phyloP scores from a whole-genome alignment of 2,797 vertebrate species.

The Pseudopleuronectes americanus region DNA sequence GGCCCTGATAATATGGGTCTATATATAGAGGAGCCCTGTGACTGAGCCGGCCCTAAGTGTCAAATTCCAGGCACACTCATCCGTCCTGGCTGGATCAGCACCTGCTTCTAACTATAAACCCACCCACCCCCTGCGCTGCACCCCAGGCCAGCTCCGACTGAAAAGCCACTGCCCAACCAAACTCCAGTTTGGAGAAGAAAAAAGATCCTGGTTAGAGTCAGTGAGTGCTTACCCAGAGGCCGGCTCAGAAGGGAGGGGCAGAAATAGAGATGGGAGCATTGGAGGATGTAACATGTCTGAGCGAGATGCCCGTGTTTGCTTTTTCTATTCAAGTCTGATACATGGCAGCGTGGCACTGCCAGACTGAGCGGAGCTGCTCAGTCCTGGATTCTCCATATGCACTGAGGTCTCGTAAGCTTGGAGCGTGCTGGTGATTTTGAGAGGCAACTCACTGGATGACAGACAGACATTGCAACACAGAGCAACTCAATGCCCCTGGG shows the following conservation, averaged over 20 bases:
- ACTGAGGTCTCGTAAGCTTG: slow-evolving; percentile 33
- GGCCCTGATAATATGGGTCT: slow-evolving; percentile 82
- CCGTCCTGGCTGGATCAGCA: slow-evolving; percentile 82
- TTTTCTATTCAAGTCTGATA: slow-evolving; percentile 63
- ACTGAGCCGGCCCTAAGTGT: slow-evolving; percentile 85
- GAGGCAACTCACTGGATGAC: slow-evolving; percentile 61
- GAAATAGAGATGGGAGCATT: slow-evolving; percentile 65
- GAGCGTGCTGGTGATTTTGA: slow-evolving; percentile 52
- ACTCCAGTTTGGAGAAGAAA: slow-evolving; percentile 63
- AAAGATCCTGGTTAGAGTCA: slow-evolving; percentile 70
- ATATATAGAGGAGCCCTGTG: slow-evolving; percentile 88
- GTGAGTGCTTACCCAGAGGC: slow-evolving; percentile 58
- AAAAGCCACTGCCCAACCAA: slow-evolving; percentile 70
- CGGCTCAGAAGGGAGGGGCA: slow-evolving; percentile 69
- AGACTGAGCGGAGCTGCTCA: slow-evolving; percentile 53
- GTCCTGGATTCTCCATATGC: slow-evolving; percentile 29
- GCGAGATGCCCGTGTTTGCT: slow-evolving; percentile 56
- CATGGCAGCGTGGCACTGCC: slow-evolving; percentile 53
- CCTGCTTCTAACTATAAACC: slow-evolving; percentile 88
- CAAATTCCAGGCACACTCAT: slow-evolving; percentile 85
- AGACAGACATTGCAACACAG: slow-evolving; percentile 51
- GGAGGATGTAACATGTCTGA: slow-evolving; percentile 57
- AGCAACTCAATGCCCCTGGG: slow-evolving; percentile 61
- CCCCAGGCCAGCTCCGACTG: slow-evolving; percentile 59
- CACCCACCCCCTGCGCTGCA: slow-evolving; percentile 55